Percentiles rank a stretch among this genome's conserved stretches.
These are phyloP conservation scores for Anoplolepis gracilipes DNA, from an alignment of 1,140 invertebrate species.

Conservation along the genomic window DNA sequence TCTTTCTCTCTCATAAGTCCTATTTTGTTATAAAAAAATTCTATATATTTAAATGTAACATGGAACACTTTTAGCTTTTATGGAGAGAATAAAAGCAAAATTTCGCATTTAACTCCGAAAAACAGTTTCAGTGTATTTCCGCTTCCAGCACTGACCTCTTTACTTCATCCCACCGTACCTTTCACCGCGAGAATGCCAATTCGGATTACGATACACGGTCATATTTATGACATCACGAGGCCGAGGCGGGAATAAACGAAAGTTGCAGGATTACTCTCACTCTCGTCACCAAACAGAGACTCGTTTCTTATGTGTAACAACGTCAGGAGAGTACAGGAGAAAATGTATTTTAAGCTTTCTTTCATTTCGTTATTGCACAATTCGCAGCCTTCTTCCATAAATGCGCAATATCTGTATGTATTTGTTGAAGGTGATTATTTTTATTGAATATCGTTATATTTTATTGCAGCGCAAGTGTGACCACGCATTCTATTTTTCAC, in stretches of 20 bases:
- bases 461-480: background rate
- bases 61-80: background rate
- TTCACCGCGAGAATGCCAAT: constrained; percentile 75
- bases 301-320: constrained; percentile 71
- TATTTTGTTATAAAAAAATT: background rate
- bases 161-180: constrained; percentile 68
- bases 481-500: constrained; percentile 17
- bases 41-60: background rate
- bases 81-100: background rate
- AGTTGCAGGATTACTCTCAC: constrained; percentile 82
- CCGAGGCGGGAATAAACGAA: constrained; percentile 79
- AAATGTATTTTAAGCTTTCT: constrained; percentile 4
- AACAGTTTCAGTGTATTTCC: background rate
- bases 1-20: background rate
- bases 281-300: constrained; percentile 75
- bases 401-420: background rate
- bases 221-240: constrained; percentile 82
- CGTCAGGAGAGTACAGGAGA: background rate
- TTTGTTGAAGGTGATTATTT: background rate
- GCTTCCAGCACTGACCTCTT: constrained; percentile 59
- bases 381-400: background rate
- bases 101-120: background rate
- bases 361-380: background rate
- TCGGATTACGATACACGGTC: constrained; percentile 78
- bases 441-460: constrained; percentile 5